Conservation (phyloP, 2,113 vertebrate species). For the Ursus arctos region DNA sequence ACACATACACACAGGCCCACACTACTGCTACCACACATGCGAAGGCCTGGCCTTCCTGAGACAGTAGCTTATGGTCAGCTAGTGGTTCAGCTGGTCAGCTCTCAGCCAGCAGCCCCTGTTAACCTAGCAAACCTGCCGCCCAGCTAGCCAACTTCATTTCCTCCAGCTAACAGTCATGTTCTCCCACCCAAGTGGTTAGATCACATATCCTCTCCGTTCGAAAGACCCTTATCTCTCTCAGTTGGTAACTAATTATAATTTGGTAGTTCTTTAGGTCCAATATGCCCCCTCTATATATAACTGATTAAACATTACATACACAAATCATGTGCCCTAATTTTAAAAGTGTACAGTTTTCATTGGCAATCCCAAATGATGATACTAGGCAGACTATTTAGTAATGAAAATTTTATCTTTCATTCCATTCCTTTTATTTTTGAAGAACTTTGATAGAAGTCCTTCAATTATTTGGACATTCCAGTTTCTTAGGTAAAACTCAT, state of each 20-base stretch:
- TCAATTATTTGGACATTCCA: neutral
- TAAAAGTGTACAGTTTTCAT: neutral
- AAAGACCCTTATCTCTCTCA: neutral
- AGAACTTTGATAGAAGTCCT: neutral
- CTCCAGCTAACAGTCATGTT: neutral
- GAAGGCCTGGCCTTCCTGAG: neutral
- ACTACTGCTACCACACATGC: neutral
- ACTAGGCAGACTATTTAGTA: neutral
- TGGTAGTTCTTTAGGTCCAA: neutral
- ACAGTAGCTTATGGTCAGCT: neutral
- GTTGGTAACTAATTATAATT: neutral
- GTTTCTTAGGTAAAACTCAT: neutral
- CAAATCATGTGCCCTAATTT: neutral
- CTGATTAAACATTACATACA: neutral
- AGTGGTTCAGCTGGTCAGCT: neutral
- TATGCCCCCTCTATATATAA: neutral
- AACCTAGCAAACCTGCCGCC: neutral
- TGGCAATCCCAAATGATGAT: neutral
- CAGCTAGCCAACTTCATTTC: neutral
- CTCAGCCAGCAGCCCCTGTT: neutral
- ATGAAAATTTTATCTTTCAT: neutral
- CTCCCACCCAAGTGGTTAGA: neutral
- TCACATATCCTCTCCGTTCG: neutral
- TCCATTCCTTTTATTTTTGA: conserved; percentile 48
- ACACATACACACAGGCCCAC: neutral